These are phyloP conservation scores for Crotalus tigris DNA, from an alignment of 2,113 vertebrate species.

Conservation along the genomic window DNA sequence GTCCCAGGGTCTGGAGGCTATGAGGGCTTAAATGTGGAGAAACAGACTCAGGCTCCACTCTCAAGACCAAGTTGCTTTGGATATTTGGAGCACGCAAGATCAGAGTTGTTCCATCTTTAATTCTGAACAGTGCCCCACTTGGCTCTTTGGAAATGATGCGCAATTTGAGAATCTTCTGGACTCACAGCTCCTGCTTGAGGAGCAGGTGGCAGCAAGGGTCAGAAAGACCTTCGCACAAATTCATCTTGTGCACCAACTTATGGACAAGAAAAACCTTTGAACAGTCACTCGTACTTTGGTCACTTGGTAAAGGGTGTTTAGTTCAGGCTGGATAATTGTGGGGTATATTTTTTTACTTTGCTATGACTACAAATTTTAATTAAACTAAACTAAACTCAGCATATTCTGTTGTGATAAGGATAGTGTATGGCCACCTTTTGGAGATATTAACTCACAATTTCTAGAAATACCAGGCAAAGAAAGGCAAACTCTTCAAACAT, in stretches of 20 bases:
- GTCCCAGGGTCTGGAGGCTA: neutral
- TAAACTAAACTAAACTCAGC: neutral
- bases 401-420: neutral
- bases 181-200: neutral
- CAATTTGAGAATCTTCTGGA: neutral
- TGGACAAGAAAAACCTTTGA: neutral
- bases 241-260: neutral
- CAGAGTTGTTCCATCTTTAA: neutral
- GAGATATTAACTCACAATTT: neutral
- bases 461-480: neutral
- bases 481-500: neutral
- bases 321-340: neutral
- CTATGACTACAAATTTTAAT: neutral
- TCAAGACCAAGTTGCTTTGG: neutral
- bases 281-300: neutral
- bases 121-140: neutral
- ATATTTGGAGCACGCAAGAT: neutral
- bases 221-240: neutral
- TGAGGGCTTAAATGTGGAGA: neutral
- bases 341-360: neutral
- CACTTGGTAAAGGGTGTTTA: neutral
- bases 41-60: neutral
- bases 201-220: neutral
- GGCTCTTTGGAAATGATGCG: neutral
- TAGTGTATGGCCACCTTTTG: neutral